A percentile compares a stretch with the other conserved stretches of the same genome.
These are phyloP conservation scores for Vimba vimba DNA, from an alignment of 2,113 vertebrate species.

Conservation along the genomic window DNA sequence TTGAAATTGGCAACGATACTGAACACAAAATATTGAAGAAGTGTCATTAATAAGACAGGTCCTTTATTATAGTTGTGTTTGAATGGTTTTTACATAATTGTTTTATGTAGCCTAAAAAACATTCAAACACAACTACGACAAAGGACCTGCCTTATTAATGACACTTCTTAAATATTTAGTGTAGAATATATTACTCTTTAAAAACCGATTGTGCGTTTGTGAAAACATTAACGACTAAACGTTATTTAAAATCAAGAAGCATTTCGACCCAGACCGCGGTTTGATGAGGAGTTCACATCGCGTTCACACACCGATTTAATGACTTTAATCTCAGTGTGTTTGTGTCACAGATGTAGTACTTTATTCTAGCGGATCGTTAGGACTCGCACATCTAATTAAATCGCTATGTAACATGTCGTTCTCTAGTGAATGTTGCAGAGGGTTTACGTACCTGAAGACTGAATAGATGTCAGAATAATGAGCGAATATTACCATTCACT, in stretches of 20 bases:
- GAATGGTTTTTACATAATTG: neutral
- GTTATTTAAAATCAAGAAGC: neutral
- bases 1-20: neutral
- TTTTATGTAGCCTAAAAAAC: neutral
- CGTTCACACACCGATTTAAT: neutral
- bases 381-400: neutral
- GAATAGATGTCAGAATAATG: neutral
- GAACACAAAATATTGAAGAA: neutral
- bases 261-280: neutral
- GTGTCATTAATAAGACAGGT: neutral
- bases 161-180: neutral
- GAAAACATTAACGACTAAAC: neutral
- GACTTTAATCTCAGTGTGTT: neutral
- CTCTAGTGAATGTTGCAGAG: neutral
- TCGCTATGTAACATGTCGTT: neutral
- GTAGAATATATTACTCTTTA: neutral
- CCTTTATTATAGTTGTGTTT: neutral
- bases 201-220: neutral
- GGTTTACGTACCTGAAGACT: constrained; percentile 19
- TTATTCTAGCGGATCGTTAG: neutral
- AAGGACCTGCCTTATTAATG: neutral
- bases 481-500: constrained; percentile 18
- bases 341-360: neutral
- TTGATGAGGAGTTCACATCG: neutral
- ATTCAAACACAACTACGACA: neutral